Evolutionary conservation across 2,113 vertebrate genomes (phyloP), one percentile per base, ranked within the genome.

Genomic region (Himantopus leucocephalus): DNA sequence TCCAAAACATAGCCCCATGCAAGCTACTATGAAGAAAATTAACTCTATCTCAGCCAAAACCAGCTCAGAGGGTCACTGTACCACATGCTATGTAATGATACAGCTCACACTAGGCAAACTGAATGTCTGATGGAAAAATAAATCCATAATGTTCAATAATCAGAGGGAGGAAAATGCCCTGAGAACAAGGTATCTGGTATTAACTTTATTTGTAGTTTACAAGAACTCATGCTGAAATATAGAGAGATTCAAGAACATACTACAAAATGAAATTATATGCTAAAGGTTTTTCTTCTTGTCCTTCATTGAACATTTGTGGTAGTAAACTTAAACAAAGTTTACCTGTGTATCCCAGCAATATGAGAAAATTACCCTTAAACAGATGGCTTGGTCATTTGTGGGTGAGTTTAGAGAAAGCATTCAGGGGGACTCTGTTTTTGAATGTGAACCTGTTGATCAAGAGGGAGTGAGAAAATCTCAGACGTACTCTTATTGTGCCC

Each of bases 401-500:
- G 30, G 10, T 47, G 45, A 50, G 32, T 94, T 81, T 85, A 58
- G 27, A 47, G 20, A 66, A 80, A 71, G 10, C 9, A 63, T 5
- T 47, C 20, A n/a, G 7, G 10, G 50, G 5, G 23, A 45, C 10
- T 90, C 22, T 53, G 22, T 9, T 79, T 58, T 48, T 55, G 13
- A 81, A 50, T 34, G 9, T 53, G n/a, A 90, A 55, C 4, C 20
- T 16, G 11, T n/a, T 73, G 47, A 58, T 43, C 45, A 71, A 63
- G 24, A 94, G 10, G 3, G 9, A 82, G 24, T 64, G 23, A 64
- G 37, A 63, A 79, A 59, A 70, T 63, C 35, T 82, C 34, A 47
- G 10, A 4, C 0, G 0, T 48, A 26, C 2, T 86, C 16, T 48
- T 27, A 41, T 5, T 74, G 9, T 53, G 10, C 23, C 26, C 58